Percentiles rank a stretch among this genome's conserved stretches.
These are phyloP conservation scores for Phalanger gymnotis DNA, from an alignment of 2,797 vertebrate species.

Conservation along the genomic window DNA sequence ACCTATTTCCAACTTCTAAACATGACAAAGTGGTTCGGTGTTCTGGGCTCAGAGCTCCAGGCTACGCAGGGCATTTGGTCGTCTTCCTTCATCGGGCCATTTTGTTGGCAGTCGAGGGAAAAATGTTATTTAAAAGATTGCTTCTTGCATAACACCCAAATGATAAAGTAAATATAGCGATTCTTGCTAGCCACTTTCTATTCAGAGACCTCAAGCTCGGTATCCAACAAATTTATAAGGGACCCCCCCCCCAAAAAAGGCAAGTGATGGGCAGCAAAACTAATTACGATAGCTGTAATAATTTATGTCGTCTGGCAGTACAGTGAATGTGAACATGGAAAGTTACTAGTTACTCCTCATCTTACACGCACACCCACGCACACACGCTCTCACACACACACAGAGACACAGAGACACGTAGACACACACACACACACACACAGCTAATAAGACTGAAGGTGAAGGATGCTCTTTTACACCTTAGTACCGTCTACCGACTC, in stretches of 20 bases:
- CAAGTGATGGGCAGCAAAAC: neutral
- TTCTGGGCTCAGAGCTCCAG: constrained; percentile 72
- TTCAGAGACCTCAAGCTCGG: constrained; percentile 35
- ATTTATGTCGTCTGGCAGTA: neutral
- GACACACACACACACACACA: neutral
- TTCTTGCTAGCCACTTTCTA: constrained; percentile 30
- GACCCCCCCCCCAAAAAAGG: neutral
- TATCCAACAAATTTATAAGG: constrained; percentile 12
- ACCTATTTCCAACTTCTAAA: constrained; percentile 82
- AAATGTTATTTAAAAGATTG: constrained; percentile 71
- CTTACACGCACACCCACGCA: neutral
- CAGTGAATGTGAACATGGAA: neutral
- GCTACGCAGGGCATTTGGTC: constrained; percentile 76
- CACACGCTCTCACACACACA: too few species aligned
- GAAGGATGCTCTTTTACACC: neutral
- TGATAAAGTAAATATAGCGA: constrained; percentile 60
- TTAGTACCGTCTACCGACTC: neutral
- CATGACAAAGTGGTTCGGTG: constrained; percentile 74
- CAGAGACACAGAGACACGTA: too few species aligned
- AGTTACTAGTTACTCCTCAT: neutral
- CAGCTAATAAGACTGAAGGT: neutral
- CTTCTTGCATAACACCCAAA: constrained; percentile 55
- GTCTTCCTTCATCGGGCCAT: constrained; percentile 78
- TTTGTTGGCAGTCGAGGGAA: constrained; percentile 72
- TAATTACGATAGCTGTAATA: neutral